Percentiles rank a stretch among this genome's conserved stretches.
phyloP scores from a whole-genome alignment of 2,888 invertebrate species.

The Stenodema calcarata region DNA sequence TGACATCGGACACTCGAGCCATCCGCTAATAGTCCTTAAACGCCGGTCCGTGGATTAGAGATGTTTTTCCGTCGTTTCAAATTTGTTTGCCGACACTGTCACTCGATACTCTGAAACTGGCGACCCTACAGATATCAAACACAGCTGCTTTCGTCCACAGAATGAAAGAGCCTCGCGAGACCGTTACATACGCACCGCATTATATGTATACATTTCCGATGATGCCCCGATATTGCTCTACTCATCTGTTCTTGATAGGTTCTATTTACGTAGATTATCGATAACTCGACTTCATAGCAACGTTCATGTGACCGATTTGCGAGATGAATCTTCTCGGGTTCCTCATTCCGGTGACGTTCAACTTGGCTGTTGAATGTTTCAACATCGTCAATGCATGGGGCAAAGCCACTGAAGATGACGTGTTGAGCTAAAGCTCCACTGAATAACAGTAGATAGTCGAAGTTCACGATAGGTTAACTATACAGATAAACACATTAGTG shows the following conservation, averaged over 20 bases:
- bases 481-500: too few relatives aligned
- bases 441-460: too few relatives aligned
- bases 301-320: too few relatives aligned
- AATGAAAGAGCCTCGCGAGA: background rate
- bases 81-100: conserved; percentile 26
- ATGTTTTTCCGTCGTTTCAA: conserved; percentile 8
- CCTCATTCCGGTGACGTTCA: too few relatives aligned
- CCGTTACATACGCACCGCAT: background rate
- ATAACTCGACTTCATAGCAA: too few relatives aligned
- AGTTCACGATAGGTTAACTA: too few relatives aligned
- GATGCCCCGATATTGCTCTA: background rate
- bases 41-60: conserved; percentile 26
- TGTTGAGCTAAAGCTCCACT: too few relatives aligned
- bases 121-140: conserved; percentile 7
- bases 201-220: background rate
- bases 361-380: too few relatives aligned
- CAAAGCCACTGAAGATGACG: too few relatives aligned
- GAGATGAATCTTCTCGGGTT: too few relatives aligned
- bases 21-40: conserved; percentile 34
- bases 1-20: conserved; percentile 23
- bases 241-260: background rate
- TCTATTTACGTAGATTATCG: background rate
- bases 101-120: background rate
- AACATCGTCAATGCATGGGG: too few relatives aligned
- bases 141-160: conserved; percentile 22